Percentiles rank a stretch among this genome's conserved stretches.
These are phyloP conservation scores for Lepilemur septentrionalis DNA, from an alignment of 2,797 vertebrate genomes.

Conservation along the genomic window DNA sequence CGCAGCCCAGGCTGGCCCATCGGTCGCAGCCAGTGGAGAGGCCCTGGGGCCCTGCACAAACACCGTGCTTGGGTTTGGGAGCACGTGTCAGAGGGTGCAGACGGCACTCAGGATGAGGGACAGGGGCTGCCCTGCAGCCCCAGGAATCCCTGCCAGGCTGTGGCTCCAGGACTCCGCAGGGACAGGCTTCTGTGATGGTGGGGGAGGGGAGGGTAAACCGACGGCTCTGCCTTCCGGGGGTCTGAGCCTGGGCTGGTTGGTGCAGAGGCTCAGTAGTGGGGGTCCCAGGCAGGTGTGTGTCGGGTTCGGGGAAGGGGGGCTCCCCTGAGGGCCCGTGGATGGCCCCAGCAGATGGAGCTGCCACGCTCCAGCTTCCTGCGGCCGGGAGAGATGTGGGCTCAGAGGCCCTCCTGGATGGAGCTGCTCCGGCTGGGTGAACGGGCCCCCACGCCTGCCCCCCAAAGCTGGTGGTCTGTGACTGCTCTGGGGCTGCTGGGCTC, in stretches of 20 bases:
- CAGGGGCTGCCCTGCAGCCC: fast-evolving
- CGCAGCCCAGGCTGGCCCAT: too few relatives aligned
- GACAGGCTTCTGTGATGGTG: neutral
- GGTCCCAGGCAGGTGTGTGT: neutral
- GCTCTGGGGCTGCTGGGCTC: neutral
- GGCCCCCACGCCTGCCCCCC: neutral
- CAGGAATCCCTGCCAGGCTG: neutral
- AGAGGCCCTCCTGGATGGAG: neutral
- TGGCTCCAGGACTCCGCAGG: neutral
- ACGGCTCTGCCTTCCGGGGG: neutral
- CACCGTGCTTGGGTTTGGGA: neutral
- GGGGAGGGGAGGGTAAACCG: neutral
- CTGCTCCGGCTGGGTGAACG: too few relatives aligned
- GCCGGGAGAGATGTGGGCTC: neutral
- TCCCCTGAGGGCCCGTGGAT: neutral
- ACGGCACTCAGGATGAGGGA: fast-evolving
- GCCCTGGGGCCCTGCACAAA: too few relatives aligned
- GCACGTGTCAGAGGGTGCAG: too few relatives aligned
- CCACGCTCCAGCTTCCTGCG: neutral
- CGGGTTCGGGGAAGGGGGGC: neutral
- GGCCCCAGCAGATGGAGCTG: neutral
- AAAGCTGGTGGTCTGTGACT: neutral
- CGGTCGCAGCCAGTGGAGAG: neutral
- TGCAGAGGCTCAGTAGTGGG: neutral
- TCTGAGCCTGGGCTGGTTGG: neutral